phyloP scores from a whole-genome alignment of 2,888 invertebrate species.

The Amphipoea oculea region DNA sequence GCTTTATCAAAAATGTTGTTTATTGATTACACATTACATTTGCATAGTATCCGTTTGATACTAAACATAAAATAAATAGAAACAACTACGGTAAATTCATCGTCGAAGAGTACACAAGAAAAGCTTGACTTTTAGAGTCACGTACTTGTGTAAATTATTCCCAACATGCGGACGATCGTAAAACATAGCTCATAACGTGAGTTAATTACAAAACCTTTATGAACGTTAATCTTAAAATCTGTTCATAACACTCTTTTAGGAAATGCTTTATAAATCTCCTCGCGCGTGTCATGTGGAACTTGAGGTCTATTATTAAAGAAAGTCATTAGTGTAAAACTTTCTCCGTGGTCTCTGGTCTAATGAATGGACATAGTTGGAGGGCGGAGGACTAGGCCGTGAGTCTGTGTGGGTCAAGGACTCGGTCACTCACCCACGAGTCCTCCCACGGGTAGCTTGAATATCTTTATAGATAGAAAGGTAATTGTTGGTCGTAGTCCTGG shows the following conservation, averaged over 20 bases:
- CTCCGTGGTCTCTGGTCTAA: conserved; percentile 65
- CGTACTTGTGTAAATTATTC: conserved; percentile 19
- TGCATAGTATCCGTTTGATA: not conserved
- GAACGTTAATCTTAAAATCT: conserved; percentile 26
- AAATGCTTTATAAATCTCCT: conserved; percentile 19
- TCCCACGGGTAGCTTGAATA: conserved; percentile 61
- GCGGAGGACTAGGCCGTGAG: conserved; percentile 51
- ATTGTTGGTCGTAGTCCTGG: conserved; percentile 20
- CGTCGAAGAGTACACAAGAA: not conserved
- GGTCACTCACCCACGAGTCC: conserved; percentile 79
- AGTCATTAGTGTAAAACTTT: conserved; percentile 47
- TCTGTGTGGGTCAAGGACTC: conserved; percentile 83
- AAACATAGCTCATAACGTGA: conserved; percentile 24
- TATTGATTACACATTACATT: not conserved
- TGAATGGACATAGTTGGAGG: conserved; percentile 59
- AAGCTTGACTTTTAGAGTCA: conserved; percentile 10
- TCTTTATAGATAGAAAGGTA: conserved; percentile 4
- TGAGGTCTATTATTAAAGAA: conserved; percentile 16
- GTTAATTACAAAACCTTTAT: conserved; percentile 32
- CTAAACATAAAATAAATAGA: not conserved
- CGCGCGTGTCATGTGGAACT: not conserved
- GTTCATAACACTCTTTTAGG: conserved; percentile 21
- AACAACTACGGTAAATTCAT: not conserved
- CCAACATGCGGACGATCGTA: conserved; percentile 26
- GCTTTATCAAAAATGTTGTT: not conserved